A percentile compares a stretch with the other conserved stretches of the same genome.
Conservation (phyloP, 2,888 invertebrate genomes). For the Andrena flavipes region DNA sequence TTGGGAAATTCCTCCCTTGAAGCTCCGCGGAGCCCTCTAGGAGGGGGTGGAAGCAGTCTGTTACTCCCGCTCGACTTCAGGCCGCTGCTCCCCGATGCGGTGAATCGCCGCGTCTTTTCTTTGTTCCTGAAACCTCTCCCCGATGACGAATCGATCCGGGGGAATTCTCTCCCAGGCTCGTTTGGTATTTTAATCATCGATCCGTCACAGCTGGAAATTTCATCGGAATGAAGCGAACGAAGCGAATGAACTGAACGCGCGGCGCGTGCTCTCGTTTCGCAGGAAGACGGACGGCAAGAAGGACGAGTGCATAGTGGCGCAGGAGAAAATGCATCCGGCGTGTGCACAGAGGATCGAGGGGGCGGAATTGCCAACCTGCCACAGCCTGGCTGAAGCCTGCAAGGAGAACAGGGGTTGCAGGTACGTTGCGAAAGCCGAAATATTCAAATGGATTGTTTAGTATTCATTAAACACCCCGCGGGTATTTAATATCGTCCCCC, state of each 20-base stretch:
- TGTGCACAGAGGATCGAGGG: slow-evolving; percentile 93
- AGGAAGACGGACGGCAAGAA: slow-evolving; percentile 95
- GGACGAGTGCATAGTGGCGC: slow-evolving; percentile 95
- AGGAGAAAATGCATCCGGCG: slow-evolving; percentile 94
- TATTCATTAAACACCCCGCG: no score
- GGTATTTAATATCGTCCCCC: no score
- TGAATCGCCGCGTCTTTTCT: slow-evolving; percentile 66
- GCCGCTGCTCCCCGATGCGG: slow-evolving; percentile 54
- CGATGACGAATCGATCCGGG: slow-evolving; percentile 19
- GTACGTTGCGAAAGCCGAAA: slow-evolving; percentile 84
- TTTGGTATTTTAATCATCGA: no score
- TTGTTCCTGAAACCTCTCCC: slow-evolving; percentile 31
- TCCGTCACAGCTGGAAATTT: background rate
- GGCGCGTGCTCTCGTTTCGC: slow-evolving; percentile 58
- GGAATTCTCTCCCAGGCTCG: background rate
- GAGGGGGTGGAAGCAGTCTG: slow-evolving; percentile 24
- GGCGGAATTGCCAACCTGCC: slow-evolving; percentile 93
- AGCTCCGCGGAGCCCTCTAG: slow-evolving; percentile 38
- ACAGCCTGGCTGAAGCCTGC: slow-evolving; percentile 93
- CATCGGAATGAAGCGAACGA: background rate
- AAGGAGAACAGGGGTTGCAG: slow-evolving; percentile 93
- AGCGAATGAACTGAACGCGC: background rate
- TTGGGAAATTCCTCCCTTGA: slow-evolving; percentile 35
- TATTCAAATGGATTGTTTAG: background rate
- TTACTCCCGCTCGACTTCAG: slow-evolving; percentile 37